Evolutionary conservation across 2,113 vertebrate species (phyloP).

Genomic region (Telmatochromis sp.): DNA sequence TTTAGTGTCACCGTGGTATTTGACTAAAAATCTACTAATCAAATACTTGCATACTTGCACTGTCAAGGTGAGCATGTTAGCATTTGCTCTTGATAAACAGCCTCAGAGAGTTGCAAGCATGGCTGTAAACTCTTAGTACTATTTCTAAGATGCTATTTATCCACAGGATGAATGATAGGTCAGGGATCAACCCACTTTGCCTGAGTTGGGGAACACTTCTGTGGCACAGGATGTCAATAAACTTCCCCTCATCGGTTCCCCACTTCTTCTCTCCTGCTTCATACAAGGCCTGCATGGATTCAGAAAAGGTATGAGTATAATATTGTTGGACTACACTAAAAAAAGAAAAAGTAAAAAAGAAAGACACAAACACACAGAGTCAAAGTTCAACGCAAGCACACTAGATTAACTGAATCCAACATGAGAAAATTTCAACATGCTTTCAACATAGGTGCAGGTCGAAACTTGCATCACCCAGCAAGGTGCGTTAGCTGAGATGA

Average conservation of each 20-base stretch:
- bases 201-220: constrained; percentile 77
- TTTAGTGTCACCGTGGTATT: neutral
- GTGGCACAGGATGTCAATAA: constrained; percentile 77
- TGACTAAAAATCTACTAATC: neutral
- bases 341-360: neutral
- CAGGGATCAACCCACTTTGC: constrained; percentile 58
- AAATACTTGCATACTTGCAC: neutral
- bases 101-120: neutral
- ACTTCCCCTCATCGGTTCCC: constrained; percentile 79
- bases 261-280: constrained; percentile 81
- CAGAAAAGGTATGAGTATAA: neutral
- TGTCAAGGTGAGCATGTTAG: neutral
- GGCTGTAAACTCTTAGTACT: neutral
- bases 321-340: neutral
- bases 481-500: neutral
- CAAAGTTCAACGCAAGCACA: neutral
- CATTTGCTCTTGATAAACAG: neutral
- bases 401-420: neutral
- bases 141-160: neutral
- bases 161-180: neutral
- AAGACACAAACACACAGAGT: neutral
- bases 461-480: neutral
- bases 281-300: constrained; percentile 66
- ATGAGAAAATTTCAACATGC: neutral
- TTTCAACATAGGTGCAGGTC: neutral